A percentile compares a stretch with the other conserved stretches of the same genome.
phyloP scores from a whole-genome alignment of 2,113 vertebrate species.

The Hyaena hyaena region DNA sequence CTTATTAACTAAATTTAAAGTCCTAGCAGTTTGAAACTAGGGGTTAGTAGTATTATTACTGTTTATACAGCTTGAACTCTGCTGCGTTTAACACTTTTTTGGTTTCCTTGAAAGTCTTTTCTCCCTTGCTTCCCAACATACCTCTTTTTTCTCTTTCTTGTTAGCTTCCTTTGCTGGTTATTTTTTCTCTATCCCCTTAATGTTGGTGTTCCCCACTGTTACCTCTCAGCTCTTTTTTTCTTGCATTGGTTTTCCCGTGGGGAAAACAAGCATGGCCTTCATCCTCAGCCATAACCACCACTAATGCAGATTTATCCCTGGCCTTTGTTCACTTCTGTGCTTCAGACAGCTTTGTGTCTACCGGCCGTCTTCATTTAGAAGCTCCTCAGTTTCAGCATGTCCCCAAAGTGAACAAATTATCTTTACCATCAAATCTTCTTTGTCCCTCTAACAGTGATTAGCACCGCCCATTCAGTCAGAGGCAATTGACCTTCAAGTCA shows the following conservation, averaged over 20 bases:
- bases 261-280: not conserved
- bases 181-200: not conserved
- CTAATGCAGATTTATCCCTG: rapidly evolving
- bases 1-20: not conserved
- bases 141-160: not conserved
- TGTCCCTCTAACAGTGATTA: not conserved
- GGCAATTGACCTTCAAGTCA: not conserved
- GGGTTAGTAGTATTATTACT: not conserved
- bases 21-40: not conserved
- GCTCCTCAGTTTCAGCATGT: not conserved
- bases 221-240: not conserved
- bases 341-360: not conserved
- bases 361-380: not conserved
- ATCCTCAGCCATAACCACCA: not conserved
- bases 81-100: not conserved
- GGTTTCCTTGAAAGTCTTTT: not conserved
- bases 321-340: not conserved
- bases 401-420: not conserved
- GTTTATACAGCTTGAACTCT: not conserved
- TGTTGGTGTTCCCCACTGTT: not conserved
- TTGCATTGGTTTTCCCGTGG: not conserved
- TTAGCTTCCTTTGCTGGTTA: not conserved
- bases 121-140: too few species aligned
- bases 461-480: not conserved
- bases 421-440: not conserved